These are phyloP conservation scores for Centropristis striata DNA, from an alignment of 2,113 vertebrate species.

Conservation along the genomic window DNA sequence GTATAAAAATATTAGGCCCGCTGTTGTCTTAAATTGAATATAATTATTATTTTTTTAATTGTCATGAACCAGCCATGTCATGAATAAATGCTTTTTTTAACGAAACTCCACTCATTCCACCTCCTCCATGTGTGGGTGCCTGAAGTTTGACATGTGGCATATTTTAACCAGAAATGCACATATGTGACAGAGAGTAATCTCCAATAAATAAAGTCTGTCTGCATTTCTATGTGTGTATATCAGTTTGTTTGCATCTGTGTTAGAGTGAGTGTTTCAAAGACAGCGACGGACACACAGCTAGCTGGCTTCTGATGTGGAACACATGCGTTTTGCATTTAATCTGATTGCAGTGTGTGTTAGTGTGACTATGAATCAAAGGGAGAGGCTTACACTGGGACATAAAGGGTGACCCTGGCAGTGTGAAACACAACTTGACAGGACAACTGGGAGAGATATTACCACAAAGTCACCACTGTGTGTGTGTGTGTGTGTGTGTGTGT, in stretches of 20 bases:
- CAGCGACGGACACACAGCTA: constrained; percentile 20
- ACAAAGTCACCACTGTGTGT: constrained; percentile 39
- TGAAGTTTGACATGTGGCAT: background rate
- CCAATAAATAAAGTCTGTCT: background rate
- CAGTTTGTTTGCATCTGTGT: background rate
- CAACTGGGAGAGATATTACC: constrained; percentile 66
- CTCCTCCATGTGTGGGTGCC: background rate
- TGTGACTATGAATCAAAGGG: constrained; percentile 42
- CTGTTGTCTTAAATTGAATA: background rate
- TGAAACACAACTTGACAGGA: constrained; percentile 76
- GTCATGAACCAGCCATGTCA: background rate
- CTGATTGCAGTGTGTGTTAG: constrained; percentile 39
- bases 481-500: constrained; percentile 36
- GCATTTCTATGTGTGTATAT: background rate
- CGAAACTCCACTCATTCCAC: background rate
- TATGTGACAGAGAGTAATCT: background rate
- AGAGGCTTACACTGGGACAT: constrained; percentile 43
- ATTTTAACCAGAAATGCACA: background rate
- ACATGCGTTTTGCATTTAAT: constrained; percentile 53
- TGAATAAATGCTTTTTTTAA: background rate
- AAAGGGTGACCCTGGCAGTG: constrained; percentile 47
- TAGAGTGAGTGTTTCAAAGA: background rate
- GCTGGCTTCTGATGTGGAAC: constrained; percentile 21
- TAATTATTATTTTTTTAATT: background rate
- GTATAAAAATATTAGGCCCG: no score